phyloP scores from a whole-genome alignment of 2,113 vertebrate species.

The Callipepla squamata region DNA sequence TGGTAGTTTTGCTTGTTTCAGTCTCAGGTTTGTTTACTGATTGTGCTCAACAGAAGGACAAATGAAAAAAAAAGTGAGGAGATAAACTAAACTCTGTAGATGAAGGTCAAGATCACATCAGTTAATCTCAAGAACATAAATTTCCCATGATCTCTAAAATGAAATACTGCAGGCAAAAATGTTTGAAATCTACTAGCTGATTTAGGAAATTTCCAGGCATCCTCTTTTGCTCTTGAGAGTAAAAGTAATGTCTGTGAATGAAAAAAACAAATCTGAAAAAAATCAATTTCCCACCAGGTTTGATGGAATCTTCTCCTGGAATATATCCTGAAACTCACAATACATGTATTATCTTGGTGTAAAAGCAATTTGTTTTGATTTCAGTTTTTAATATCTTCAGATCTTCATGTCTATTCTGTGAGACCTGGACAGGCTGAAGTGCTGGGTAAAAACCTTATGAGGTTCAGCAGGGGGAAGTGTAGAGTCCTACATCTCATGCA shows the following conservation, averaged over 20 bases:
- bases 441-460: no score
- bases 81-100: neutral
- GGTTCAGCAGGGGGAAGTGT: no score
- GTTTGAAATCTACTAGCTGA: neutral
- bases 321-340: neutral
- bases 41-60: neutral
- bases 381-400: neutral
- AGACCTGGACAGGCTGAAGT: no score
- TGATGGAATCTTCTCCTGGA: neutral
- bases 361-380: neutral
- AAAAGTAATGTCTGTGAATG: neutral
- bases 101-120: neutral
- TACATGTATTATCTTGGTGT: neutral
- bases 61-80: neutral
- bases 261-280: neutral
- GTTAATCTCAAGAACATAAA: neutral
- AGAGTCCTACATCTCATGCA: no score
- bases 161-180: neutral
- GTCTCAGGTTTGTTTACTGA: neutral
- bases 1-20: neutral
- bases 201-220: neutral
- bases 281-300: neutral
- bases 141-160: neutral
- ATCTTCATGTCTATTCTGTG: no score
- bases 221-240: neutral